Evolutionary conservation across 1,140 invertebrate species (phyloP).

Genomic region (Hermetia illucens): DNA sequence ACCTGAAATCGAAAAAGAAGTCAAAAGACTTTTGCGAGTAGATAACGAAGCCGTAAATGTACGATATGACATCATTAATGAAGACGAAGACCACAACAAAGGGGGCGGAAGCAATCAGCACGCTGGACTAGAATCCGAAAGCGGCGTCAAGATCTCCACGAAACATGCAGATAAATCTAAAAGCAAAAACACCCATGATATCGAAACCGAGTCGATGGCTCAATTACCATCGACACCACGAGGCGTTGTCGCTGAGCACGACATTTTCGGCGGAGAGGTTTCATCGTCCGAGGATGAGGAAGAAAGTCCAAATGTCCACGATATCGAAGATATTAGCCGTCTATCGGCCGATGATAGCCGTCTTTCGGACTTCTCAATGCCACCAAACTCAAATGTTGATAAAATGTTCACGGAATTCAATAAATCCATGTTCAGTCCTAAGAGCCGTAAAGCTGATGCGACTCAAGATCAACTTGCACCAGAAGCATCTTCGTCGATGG

Average conservation of each 20-base stretch:
- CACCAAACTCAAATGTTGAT: constrained; percentile 22
- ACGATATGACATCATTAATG: constrained; percentile 84
- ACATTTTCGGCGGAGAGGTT: constrained; percentile 78
- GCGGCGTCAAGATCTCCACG: too few species aligned
- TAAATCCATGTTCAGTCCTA: constrained; percentile 22
- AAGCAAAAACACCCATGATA: too few species aligned
- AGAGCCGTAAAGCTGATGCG: constrained; percentile 12
- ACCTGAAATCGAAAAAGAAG: constrained; percentile 95
- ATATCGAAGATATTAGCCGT: constrained; percentile 63
- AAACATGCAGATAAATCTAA: too few species aligned
- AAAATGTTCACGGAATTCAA: constrained; percentile 26
- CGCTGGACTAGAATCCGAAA: constrained; percentile 2
- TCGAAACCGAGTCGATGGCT: too few species aligned
- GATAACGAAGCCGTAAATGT: constrained; percentile 85
- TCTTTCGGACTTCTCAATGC: constrained; percentile 47
- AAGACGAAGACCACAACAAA: constrained; percentile 53
- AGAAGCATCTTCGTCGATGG: too few species aligned
- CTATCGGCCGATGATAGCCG: constrained; percentile 60
- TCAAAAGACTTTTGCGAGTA: constrained; percentile 75
- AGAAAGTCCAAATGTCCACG: constrained; percentile 44
- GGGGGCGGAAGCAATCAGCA: constrained; percentile 11
- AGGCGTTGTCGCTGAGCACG: constrained; percentile 46
- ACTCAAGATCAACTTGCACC: too few species aligned
- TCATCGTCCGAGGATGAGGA: constrained; percentile 72
- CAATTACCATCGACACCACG: constrained; percentile 13